Base-by-base conservation (phyloP, 1,140 invertebrate species). In the Muscidifurax raptorellus region DNA sequence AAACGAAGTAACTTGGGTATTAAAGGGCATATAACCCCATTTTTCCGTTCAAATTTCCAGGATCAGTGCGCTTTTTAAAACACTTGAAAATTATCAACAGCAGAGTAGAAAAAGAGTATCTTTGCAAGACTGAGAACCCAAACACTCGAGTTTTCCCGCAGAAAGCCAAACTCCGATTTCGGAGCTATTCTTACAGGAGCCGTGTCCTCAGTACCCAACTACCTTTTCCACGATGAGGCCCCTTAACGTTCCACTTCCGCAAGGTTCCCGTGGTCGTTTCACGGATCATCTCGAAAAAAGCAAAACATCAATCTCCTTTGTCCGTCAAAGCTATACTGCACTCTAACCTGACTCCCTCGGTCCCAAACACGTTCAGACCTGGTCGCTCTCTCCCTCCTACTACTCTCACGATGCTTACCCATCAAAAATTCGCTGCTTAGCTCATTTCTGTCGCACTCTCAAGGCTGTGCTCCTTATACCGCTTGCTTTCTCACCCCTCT, bases 71-170 rank as follows among this genome's bases (percentile, higher is more conserved):
- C 18, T 52, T n/a, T 78, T 59, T 72, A 18, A 84, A 83, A 84
- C 76, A 28, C 66, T 84, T 84, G 52, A 79, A 59, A 64, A n/a
- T 64, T 15, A 36, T 81, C 27, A 36, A 74, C 71, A 59, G 32
- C 9, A 10, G 25, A 69, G 27, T 3, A 80, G 44, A 59, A 18
- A 72, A 64, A 67, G 6, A 28, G 7, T 40, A 28, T 66, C 67
- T 59, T 40, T 66, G 74, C 76, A 30, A 84, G 40, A 71, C 83
- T 82, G 77, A 82, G 81, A 86, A 83, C 79, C 69, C 74, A 82
- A 85, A 82, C 78, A 82, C 80, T 82, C 74, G 52, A 82, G 40
- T 81, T 85, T 86, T 83, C 85, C 81, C 76, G 77, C 81, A 80
- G 66, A 10, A 30, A n/a, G 27, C 66, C 59, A 0, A 76, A 72